Evolutionary conservation across 92 coral and sea anemone species (phyloP).

Genomic region (Galaxea fascicularis): DNA sequence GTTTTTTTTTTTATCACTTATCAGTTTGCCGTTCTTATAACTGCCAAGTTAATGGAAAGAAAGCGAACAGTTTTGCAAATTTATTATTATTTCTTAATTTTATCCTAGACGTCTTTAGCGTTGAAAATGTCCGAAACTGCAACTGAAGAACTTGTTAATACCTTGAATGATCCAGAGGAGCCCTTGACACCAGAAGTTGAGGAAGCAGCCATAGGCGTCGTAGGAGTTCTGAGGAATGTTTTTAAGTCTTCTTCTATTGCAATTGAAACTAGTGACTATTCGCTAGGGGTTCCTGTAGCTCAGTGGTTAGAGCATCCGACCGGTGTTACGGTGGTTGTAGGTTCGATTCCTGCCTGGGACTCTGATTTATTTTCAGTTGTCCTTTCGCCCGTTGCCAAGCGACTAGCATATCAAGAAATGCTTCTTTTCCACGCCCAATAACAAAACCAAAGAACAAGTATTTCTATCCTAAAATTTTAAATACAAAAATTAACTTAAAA

Average conservation of each 20-base stretch:
- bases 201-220: slow-evolving; percentile 17
- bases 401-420: too few relatives aligned
- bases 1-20: too few relatives aligned
- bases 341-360: too few relatives aligned
- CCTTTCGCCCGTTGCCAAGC: too few relatives aligned
- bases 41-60: not conserved
- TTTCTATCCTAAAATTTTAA: too few relatives aligned
- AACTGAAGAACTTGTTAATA: not conserved
- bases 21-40: too few relatives aligned
- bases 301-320: not conserved
- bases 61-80: not conserved
- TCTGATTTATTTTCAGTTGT: too few relatives aligned
- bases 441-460: too few relatives aligned
- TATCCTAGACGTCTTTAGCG: not conserved
- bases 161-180: slow-evolving; percentile 22
- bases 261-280: too few relatives aligned
- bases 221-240: slow-evolving; percentile 18
- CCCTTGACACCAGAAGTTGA: slow-evolving; percentile 27
- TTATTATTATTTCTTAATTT: not conserved
- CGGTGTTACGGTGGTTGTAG: too few relatives aligned
- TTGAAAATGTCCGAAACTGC: not conserved
- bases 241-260: not conserved
- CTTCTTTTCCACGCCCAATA: not conserved
- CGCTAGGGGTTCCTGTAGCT: not conserved
- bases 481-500: too few relatives aligned